phyloP scores from a whole-genome alignment of 2,113 vertebrate genomes.

The Rhagologus leucostigma region DNA sequence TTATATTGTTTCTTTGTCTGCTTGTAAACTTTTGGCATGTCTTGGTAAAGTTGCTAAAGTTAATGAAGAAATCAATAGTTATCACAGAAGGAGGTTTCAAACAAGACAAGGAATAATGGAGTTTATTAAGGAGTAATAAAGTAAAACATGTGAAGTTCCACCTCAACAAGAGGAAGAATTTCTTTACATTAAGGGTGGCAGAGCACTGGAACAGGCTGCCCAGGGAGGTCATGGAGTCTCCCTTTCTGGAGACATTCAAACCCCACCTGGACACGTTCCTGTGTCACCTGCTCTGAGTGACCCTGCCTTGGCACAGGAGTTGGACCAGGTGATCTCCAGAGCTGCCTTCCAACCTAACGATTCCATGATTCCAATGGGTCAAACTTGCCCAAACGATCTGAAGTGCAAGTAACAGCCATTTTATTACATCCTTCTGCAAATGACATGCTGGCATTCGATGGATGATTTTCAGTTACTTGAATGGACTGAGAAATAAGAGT shows the following conservation, averaged over 20 bases:
- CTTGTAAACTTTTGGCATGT: neutral
- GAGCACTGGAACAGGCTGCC: neutral
- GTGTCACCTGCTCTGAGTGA: neutral
- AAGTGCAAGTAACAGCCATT: neutral
- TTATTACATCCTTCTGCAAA: neutral
- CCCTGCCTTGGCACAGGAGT: fast-evolving
- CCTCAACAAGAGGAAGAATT: neutral
- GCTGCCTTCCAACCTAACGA: fast-evolving
- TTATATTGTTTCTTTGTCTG: slow-evolving; percentile 27
- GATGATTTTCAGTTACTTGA: neutral
- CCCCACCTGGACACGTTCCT: neutral
- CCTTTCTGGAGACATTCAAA: neutral
- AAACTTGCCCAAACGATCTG: neutral
- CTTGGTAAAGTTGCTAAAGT: neutral
- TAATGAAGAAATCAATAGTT: neutral
- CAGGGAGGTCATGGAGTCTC: no score
- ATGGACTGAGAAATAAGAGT: neutral
- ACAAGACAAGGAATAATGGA: no score
- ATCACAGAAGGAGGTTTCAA: neutral
- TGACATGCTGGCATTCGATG: neutral
- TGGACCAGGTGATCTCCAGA: neutral
- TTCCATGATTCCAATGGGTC: neutral
- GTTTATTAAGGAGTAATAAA: neutral
- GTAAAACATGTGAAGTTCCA: neutral
- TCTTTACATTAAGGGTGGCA: neutral